These are phyloP conservation scores for Pachypeltis micranthus DNA, from an alignment of 1,140 invertebrate genomes.

Conservation along the genomic window DNA sequence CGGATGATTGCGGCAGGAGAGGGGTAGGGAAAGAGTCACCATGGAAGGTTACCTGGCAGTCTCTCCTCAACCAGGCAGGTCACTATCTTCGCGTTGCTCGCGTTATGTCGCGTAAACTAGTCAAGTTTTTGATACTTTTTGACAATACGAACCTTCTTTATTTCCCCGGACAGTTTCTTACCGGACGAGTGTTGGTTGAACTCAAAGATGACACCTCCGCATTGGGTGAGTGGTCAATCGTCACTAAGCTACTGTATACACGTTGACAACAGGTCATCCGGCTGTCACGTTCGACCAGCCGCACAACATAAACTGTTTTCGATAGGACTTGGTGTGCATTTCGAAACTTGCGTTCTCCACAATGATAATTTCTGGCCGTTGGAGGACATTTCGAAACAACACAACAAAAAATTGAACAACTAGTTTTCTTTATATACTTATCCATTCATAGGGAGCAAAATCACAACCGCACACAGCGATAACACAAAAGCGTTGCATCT, in stretches of 20 bases:
- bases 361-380: too few relatives aligned
- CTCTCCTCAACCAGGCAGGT: background rate
- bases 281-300: too few relatives aligned
- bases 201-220: constrained; percentile 84
- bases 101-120: constrained; percentile 70
- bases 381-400: too few relatives aligned
- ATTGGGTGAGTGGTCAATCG: constrained; percentile 47
- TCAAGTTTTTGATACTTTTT: constrained; percentile 87
- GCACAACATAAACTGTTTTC: too few relatives aligned
- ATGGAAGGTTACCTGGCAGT: background rate
- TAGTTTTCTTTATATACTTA: too few relatives aligned
- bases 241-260: too few relatives aligned
- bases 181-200: constrained; percentile 80
- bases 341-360: too few relatives aligned
- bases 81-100: background rate
- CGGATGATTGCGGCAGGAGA: background rate
- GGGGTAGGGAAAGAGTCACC: background rate
- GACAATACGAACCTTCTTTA: constrained; percentile 87
- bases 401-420: too few relatives aligned
- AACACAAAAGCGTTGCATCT: too few relatives aligned
- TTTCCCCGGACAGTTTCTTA: constrained; percentile 83
- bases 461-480: too few relatives aligned
- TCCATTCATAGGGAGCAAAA: too few relatives aligned
- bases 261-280: constrained; percentile 2
- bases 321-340: too few relatives aligned